Percentiles rank a stretch among this genome's conserved stretches.
These are phyloP conservation scores for Rhabdomys dilectus DNA, from an alignment of 2,113 vertebrate species.

Conservation along the genomic window DNA sequence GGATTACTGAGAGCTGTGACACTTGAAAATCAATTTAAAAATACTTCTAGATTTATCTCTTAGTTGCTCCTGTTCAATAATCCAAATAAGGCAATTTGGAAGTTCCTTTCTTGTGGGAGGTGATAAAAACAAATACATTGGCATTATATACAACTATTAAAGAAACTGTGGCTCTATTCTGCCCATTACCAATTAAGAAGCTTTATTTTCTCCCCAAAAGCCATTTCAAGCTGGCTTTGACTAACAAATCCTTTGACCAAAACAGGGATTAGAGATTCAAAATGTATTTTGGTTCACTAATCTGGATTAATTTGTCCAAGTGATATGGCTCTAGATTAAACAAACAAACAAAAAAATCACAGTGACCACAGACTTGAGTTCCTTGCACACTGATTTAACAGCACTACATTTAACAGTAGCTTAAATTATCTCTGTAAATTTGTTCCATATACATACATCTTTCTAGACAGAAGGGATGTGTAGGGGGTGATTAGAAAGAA, in stretches of 20 bases:
- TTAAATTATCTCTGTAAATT: neutral
- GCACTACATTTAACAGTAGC: too few relatives aligned
- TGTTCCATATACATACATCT: neutral
- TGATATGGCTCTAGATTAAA: neutral
- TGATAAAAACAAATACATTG: conserved; percentile 6
- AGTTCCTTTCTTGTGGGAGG: neutral
- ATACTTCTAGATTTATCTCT: neutral
- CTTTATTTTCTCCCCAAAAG: neutral
- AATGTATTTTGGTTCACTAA: neutral
- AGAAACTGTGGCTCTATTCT: neutral
- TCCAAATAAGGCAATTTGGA: neutral
- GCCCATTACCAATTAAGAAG: neutral
- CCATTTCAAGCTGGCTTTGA: neutral
- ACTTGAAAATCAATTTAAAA: conserved; percentile 45
- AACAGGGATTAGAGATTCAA: neutral
- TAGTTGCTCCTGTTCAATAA: neutral
- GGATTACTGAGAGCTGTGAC: neutral
- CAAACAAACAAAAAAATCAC: neutral
- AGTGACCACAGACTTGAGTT: neutral
- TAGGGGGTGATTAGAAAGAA: neutral
- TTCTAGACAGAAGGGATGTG: neutral
- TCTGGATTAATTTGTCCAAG: neutral
- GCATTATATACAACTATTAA: neutral
- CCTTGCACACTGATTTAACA: neutral
- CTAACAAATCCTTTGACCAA: neutral